These are phyloP conservation scores for Amphiura filiformis DNA, from an alignment of 35 echinoderm and acorn worm genomes.

Conservation along the genomic window DNA sequence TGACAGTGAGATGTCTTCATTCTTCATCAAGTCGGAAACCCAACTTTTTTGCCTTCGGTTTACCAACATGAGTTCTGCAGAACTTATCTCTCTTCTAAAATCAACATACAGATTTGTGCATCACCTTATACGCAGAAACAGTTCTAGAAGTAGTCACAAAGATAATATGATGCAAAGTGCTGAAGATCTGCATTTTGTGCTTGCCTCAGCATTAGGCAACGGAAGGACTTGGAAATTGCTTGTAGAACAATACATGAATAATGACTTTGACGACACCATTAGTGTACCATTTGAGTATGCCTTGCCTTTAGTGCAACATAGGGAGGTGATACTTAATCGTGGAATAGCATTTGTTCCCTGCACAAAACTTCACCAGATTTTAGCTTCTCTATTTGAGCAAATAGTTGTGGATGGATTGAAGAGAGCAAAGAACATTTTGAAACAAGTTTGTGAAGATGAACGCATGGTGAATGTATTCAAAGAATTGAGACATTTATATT, in stretches of 20 bases:
- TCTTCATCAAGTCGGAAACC: constrained; percentile 65
- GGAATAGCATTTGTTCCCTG: constrained; percentile 67
- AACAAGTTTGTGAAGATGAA: constrained; percentile 30
- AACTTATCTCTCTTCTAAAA: constrained; percentile 59
- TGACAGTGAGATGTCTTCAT: constrained; percentile 55
- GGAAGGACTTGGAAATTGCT: constrained; percentile 50
- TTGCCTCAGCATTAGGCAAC: constrained; percentile 19
- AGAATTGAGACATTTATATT: constrained; percentile 34
- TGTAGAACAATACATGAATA: constrained; percentile 65
- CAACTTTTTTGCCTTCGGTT: constrained; percentile 83
- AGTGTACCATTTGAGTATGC: constrained; percentile 82
- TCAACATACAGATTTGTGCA: constrained; percentile 68
- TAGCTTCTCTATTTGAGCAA: constrained; percentile 71
- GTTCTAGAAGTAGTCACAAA: too few species aligned
- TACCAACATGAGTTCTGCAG: constrained; percentile 62
- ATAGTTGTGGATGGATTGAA: constrained; percentile 51
- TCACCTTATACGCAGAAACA: constrained; percentile 13
- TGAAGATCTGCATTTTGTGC: constrained; percentile 37
- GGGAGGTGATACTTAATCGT: constrained; percentile 46
- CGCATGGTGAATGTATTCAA: constrained; percentile 37
- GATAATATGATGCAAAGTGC: neutral
- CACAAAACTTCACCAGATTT: constrained; percentile 51
- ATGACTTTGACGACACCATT: constrained; percentile 40
- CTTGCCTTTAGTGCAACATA: constrained; percentile 42
- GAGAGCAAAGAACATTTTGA: neutral